Percentiles rank a stretch among this genome's conserved stretches.
Conservation (phyloP, 2,113 vertebrate genomes). For the Axis porcinus region DNA sequence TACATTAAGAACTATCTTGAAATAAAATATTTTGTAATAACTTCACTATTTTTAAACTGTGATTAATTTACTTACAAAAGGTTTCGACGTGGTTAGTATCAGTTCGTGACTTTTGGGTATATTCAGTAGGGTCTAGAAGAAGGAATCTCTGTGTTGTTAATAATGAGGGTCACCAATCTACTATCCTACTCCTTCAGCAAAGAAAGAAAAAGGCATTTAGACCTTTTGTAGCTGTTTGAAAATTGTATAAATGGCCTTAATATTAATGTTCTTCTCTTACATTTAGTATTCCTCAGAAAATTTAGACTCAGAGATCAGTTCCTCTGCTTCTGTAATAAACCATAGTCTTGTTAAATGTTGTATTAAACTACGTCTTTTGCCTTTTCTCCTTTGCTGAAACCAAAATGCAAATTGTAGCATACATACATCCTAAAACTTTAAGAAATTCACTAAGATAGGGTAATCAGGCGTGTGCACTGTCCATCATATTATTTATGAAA, state of each 20-base stretch:
- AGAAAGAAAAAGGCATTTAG: constrained; percentile 18
- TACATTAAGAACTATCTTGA: neutral
- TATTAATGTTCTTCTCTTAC: constrained; percentile 43
- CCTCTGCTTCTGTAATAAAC: neutral
- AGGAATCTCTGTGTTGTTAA: neutral
- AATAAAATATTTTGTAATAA: neutral
- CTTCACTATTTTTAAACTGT: constrained; percentile 8
- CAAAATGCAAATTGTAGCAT: neutral
- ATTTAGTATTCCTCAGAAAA: constrained; percentile 37
- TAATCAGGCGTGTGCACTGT: neutral
- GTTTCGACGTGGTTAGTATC: neutral
- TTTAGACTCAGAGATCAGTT: neutral
- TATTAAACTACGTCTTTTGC: neutral
- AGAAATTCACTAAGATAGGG: neutral
- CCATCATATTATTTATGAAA: neutral
- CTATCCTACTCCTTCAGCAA: neutral
- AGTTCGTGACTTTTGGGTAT: neutral
- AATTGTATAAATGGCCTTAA: constrained; percentile 50
- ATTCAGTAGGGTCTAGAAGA: neutral
- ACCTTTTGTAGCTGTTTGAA: neutral
- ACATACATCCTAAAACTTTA: neutral
- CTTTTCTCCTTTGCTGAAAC: neutral
- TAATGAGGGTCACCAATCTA: constrained; percentile 10
- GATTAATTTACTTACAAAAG: neutral
- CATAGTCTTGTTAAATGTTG: constrained; percentile 34